These are phyloP conservation scores for Phyllotreta cruciferae DNA, from an alignment of 2,888 invertebrate genomes.

Conservation along the genomic window DNA sequence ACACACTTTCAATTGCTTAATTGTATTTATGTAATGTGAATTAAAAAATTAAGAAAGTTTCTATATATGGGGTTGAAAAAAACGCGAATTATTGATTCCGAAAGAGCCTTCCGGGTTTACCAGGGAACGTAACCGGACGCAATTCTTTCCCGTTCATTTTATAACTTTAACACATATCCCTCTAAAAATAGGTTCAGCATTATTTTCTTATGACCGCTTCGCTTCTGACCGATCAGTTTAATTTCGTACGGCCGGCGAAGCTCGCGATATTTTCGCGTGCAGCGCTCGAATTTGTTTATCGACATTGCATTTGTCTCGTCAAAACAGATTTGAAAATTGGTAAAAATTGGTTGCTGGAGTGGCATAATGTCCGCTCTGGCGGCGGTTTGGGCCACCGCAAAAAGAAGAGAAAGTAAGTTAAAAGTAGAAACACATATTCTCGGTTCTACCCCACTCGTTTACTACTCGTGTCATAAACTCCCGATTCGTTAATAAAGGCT, in stretches of 20 bases:
- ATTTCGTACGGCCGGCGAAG: conserved; percentile 51
- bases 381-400: conserved; percentile 53
- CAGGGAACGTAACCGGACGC: too few relatives aligned
- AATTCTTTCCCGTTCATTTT: conserved; percentile 29
- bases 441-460: too few relatives aligned
- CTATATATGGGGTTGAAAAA: too few relatives aligned
- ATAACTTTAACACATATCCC: conserved; percentile 30
- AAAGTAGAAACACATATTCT: too few relatives aligned
- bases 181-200: conserved; percentile 46
- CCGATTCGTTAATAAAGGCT: too few relatives aligned
- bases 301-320: conserved; percentile 20
- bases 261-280: neutral
- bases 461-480: too few relatives aligned
- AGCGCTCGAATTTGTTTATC: conserved; percentile 5
- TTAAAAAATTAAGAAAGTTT: too few relatives aligned
- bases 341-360: conserved; percentile 58
- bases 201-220: conserved; percentile 46
- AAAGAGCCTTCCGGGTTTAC: too few relatives aligned
- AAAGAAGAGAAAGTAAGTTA: conserved; percentile 55
- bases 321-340: conserved; percentile 22
- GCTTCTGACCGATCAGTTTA: conserved; percentile 50
- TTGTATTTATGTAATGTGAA: neutral
- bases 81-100: too few relatives aligned
- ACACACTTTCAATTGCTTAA: neutral
- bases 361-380: conserved; percentile 57